Conservation (phyloP, 92 coral and sea anemone genomes). For the Porites divaricata region DNA sequence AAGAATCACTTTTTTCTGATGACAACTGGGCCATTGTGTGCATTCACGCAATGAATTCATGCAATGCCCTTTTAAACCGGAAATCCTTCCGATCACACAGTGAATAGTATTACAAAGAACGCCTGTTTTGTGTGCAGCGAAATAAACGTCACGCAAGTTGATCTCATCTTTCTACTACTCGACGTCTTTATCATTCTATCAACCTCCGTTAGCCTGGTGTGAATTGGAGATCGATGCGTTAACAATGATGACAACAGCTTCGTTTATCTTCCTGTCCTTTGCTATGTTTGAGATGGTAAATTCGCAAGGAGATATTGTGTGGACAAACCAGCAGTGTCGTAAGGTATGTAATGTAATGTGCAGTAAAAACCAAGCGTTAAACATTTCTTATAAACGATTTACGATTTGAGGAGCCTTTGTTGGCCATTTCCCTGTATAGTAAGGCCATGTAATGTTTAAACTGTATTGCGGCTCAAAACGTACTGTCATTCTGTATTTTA, state of each 20-base stretch:
- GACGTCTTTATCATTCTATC: not conserved
- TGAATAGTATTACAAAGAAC: not conserved
- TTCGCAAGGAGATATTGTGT: constrained; percentile 24
- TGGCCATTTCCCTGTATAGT: too few species aligned
- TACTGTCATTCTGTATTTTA: too few species aligned
- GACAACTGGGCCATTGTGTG: not conserved
- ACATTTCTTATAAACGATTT: too few species aligned
- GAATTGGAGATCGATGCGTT: not conserved
- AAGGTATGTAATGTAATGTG: not conserved
- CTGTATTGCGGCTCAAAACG: too few species aligned
- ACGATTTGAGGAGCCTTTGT: too few species aligned
- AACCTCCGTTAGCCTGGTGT: not conserved
- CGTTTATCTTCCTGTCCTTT: constrained; percentile 12
- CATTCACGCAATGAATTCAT: not conserved
- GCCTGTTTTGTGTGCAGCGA: not conserved
- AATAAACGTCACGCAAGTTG: not conserved
- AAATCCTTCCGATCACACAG: not conserved
- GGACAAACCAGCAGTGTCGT: constrained; percentile 33
- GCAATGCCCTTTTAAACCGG: constrained; percentile 11
- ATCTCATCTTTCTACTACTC: not conserved
- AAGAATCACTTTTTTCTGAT: not conserved
- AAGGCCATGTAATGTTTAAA: too few species aligned
- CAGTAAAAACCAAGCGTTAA: too few species aligned
- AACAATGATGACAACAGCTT: not conserved
- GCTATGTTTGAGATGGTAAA: not conserved